Base-by-base conservation (phyloP, 1,140 invertebrate species). In the Aporrectodea caliginosa region DNA sequence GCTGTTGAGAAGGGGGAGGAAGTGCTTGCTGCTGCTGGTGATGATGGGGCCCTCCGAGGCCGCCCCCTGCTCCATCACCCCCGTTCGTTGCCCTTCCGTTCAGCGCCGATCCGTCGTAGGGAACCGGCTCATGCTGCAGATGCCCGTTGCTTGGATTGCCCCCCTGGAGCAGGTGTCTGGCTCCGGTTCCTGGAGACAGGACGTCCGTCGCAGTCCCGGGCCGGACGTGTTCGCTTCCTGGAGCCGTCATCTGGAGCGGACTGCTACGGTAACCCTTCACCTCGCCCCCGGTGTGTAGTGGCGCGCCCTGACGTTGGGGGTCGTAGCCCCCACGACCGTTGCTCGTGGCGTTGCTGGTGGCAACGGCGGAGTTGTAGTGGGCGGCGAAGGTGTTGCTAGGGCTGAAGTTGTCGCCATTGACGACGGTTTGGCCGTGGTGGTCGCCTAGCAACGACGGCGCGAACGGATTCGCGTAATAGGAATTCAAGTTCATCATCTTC, bases 181-280 rank as follows among this genome's bases (percentile, higher is more conserved):
- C n/a, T n/a, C n/a, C n/a, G n/a, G n/a, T n/a, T n/a, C n/a, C n/a
- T n/a, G n/a, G n/a, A n/a, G n/a, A n/a, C n/a, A n/a, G n/a, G n/a
- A n/a, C n/a, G n/a, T n/a, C n/a, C n/a, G n/a, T n/a, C n/a, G n/a
- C n/a, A n/a, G n/a, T n/a, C n/a, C n/a, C n/a, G n/a, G n/a, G n/a
- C n/a, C n/a, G n/a, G n/a, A n/a, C n/a, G n/a, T n/a, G n/a, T n/a
- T 58, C 43, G 43, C 43, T 58, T 58, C 43, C 43, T 58, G 43
- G 43, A 58, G 43, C 6, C 6, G 43, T 58, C 43, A 58, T 58
- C 43, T 58, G 43, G 43, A 58, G 6, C 43, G 43, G 43, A 58
- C 43, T 58, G 6, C 6, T 12, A 12, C 43, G 43, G 22, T 12
- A 58, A 22, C 43, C 43, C 43, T 22, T 22, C 43, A 12, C 22